phyloP scores from a whole-genome alignment of 92 coral and sea anemone genomes.

The Porites evermanni region DNA sequence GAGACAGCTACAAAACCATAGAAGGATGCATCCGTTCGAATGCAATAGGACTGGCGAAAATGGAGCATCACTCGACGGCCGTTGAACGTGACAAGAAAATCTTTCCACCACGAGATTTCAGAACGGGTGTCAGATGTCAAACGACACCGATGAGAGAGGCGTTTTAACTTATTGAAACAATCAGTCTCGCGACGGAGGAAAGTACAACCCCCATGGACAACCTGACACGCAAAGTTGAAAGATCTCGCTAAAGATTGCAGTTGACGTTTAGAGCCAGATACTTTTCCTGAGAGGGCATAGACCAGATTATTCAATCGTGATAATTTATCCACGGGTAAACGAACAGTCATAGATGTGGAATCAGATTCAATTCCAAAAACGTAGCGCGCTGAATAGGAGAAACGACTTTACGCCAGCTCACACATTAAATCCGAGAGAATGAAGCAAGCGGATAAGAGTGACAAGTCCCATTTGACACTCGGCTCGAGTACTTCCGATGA shows the following conservation, averaged over 20 bases:
- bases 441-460: background rate
- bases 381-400: background rate
- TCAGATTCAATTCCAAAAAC: background rate
- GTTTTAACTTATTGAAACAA: background rate
- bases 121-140: background rate
- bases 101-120: constrained; percentile 13
- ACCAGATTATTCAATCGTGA: background rate
- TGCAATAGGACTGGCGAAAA: background rate
- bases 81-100: constrained; percentile 18
- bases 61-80: constrained; percentile 21
- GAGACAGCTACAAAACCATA: background rate
- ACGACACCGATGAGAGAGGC: constrained; percentile 9
- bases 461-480: background rate
- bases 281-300: background rate
- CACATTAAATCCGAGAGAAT: background rate
- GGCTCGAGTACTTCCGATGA: constrained; percentile 1
- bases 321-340: background rate
- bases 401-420: background rate
- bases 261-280: constrained; percentile 2
- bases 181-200: constrained; percentile 11
- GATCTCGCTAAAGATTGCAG: constrained; percentile 1
- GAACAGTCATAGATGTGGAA: background rate
- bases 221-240: background rate
- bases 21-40: background rate
- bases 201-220: background rate